Evolutionary conservation across 2,797 vertebrate species (phyloP), one percentile per base, ranked within the genome.

Genomic region (Masticophis lateralis): DNA sequence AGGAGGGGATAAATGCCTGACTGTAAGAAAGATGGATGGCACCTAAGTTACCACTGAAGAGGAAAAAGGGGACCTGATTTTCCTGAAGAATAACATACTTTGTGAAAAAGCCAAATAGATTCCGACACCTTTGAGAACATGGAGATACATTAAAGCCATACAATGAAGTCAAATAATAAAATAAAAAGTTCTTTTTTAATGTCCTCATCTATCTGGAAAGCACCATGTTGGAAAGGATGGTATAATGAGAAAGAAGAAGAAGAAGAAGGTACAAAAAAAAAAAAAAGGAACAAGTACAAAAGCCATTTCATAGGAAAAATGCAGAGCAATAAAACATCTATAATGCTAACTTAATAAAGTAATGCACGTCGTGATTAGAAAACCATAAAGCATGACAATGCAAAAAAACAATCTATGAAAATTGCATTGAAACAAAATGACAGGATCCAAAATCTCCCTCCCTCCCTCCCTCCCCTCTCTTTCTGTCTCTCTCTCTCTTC

Each of bases 21-120:
- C 57, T 89, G 86, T 63, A 91, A 91, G 93, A 66, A 89, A 89
- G 90, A 93, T 89, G 69, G 87, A 93, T 93, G 90, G 53, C 59
- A 93, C 59, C 47, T 57, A 93, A 93, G 90, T 91, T 88, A 66
- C 87, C 16, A 57, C 56, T 57, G 32, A 60, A 18, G 69, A 83
- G 53, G 53, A 61, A 86, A 87, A 0, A 61, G 37, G 92, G 12
- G n/a, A 25, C 22, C 89, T 90, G 90, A 53, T 56, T 66, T 66
- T 51, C 88, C 51, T 51, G 37, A 87, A 56, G 89, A 94, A 53
- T 0, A 88, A 86, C 32, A 90, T 61, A 55, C 56, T 37, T 59
- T 61, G 86, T n/a, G 69, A 74, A 92, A 89, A 37, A 79, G 37
- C 51, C 55, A 2, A n/a, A 63, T 57, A 66, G 6, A 56, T 22